A percentile compares a stretch with the other conserved stretches of the same genome.
Conservation (phyloP, 2,888 invertebrate species). For the Acanthosepion pharaonis region DNA sequence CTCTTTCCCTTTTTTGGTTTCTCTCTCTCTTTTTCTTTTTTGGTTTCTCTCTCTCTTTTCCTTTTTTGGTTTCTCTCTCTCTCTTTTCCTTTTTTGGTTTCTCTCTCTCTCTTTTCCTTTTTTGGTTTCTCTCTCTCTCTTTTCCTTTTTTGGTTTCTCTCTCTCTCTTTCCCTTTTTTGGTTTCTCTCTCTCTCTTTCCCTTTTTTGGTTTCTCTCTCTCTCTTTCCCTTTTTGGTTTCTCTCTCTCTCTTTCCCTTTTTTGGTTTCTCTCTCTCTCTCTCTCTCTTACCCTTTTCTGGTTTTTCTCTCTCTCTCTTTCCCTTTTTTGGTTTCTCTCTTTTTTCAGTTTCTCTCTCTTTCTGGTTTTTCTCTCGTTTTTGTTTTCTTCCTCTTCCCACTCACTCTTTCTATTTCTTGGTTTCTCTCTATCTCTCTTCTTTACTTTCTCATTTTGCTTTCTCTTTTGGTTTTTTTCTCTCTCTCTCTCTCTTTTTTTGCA, state of each 20-base stretch:
- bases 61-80: background rate
- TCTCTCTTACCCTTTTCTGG: rapidly evolving
- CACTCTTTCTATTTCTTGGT: background rate
- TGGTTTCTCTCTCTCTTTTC: background rate
- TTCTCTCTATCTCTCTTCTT: too few species aligned
- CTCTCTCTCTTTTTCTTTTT: too few species aligned
- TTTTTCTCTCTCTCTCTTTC: background rate
- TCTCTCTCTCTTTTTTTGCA: background rate
- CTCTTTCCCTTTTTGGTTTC: background rate
- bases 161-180: background rate
- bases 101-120: too few species aligned
- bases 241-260: background rate
- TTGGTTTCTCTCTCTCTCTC: background rate
- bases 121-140: too few species aligned
- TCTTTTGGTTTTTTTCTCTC: rapidly evolving
- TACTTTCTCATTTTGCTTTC: too few species aligned
- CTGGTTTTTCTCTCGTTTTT: background rate
- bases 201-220: too few species aligned
- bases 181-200: too few species aligned
- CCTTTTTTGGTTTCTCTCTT: background rate
- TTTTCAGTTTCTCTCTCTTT: too few species aligned
- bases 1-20: too few species aligned
- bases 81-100: background rate
- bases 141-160: too few species aligned
- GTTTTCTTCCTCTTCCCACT: too few species aligned